These are phyloP conservation scores for Melopsittacus undulatus DNA, from an alignment of 2,797 vertebrate genomes.

Conservation along the genomic window DNA sequence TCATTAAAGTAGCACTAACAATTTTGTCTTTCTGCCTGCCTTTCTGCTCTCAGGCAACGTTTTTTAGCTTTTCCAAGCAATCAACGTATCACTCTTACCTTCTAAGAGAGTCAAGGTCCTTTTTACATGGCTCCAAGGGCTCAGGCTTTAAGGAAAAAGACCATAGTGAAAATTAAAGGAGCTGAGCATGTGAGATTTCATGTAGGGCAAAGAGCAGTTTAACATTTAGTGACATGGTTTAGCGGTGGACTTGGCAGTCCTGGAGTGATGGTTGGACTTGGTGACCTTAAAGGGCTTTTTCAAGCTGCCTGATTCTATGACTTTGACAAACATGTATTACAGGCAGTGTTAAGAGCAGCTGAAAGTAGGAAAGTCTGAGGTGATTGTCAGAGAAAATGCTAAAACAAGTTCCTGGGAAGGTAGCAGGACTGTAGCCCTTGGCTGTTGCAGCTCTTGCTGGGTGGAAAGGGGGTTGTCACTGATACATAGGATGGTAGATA, in stretches of 20 bases:
- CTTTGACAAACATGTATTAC: neutral
- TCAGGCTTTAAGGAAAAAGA: neutral
- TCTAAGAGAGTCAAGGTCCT: neutral
- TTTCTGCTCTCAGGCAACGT: neutral
- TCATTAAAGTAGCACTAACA: neutral
- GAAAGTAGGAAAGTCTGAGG: neutral
- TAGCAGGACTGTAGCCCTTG: neutral
- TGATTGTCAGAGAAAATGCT: neutral
- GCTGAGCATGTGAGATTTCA: neutral
- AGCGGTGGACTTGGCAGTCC: neutral
- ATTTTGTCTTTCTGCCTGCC: neutral
- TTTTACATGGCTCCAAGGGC: neutral
- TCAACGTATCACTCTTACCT: rapidly evolving
- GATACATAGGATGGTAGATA: neutral
- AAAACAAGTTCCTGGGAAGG: constrained; percentile 9
- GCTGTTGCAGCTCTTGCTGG: neutral
- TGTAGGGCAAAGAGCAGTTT: neutral
- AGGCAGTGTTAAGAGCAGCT: neutral
- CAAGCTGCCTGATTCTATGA: neutral
- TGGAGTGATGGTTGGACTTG: neutral
- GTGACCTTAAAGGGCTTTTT: neutral
- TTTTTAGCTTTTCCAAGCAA: neutral
- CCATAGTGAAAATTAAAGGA: neutral
- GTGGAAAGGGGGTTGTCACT: neutral
- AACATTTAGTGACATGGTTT: neutral